Evolutionary conservation across 2,113 vertebrate species (phyloP), one percentile per base, ranked within the genome.

Genomic region (Carassius carassius): DNA sequence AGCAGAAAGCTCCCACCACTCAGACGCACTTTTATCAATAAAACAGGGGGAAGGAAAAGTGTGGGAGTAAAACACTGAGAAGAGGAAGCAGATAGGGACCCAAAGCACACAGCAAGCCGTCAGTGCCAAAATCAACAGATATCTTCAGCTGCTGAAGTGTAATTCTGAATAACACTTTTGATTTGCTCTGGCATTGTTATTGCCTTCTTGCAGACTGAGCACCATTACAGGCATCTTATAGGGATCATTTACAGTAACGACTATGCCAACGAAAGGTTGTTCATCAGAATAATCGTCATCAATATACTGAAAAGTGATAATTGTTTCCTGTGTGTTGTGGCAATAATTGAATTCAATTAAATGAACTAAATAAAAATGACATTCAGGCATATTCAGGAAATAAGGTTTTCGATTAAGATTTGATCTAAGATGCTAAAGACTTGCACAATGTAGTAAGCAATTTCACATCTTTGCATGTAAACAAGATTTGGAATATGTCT

Each of bases 21-120:
- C 85, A 82, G 82, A 85, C 80, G 78, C 83, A 83, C 54, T 87
- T 92, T 85, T 87, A 89, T 92, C 92, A 90, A 90, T 92, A 91
- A 89, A 89, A 77, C 74, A 88, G 84, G 69, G 77, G 17, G 29
- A 25, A 44, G 58, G 21, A 9, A 41, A 88, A 86, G 60, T 70
- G 80, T 81, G 75, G 65, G 35, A 80, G 37, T 41, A 75, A 69
- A 86, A 83, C 67, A 80, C 44, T 6, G 60, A 47, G 21, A 86
- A 78, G 56, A 17, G 51, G 69, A 74, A 80, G 62, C 58, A 67
- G 12, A 62, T 76, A 70, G 83, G 49, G 49, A 58, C 58, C 67
- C 35, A 79, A 81, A 84, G 69, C 81, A 12, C 84, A 51, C 41
- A 86, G 85, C 75, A 70, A 75, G 72, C 83, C 47, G 16, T 76